phyloP scores from a whole-genome alignment of 30 jellyfish, hydroid and myxozoan species.

The Morbakka virulenta region DNA sequence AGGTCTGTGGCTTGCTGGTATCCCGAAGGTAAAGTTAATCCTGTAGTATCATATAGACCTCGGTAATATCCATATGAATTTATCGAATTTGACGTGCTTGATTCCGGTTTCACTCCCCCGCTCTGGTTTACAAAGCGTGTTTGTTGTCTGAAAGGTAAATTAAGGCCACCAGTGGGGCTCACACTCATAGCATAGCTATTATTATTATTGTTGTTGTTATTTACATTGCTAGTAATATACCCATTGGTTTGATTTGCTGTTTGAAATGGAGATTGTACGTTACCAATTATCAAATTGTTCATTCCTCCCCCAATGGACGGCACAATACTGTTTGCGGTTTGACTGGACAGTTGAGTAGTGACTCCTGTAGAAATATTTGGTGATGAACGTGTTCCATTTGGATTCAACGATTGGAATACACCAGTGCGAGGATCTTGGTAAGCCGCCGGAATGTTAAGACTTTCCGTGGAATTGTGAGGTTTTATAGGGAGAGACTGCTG shows the following conservation, averaged over 20 bases:
- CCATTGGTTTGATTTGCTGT: conserved; percentile 77
- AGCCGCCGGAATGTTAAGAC: conserved; percentile 35
- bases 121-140: conserved; percentile 61
- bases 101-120: conserved; percentile 62
- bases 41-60: conserved; percentile 60
- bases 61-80: conserved; percentile 79
- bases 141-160: conserved; percentile 88
- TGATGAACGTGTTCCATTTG: conserved; percentile 67
- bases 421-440: conserved; percentile 86
- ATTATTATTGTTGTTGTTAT: conserved; percentile 61
- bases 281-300: conserved; percentile 61
- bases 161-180: conserved; percentile 86
- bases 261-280: conserved; percentile 61
- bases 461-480: conserved; percentile 51
- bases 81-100: conserved; percentile 47
- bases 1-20: conserved; percentile 27
- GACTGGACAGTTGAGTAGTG: conserved; percentile 72
- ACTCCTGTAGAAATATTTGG: conserved; percentile 64
- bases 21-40: conserved; percentile 29
- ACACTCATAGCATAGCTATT: conserved; percentile 80
- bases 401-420: conserved; percentile 35
- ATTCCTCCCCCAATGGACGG: conserved; percentile 60
- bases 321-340: conserved; percentile 45
- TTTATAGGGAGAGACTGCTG: conserved; percentile 69
- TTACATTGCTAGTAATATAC: conserved; percentile 38